Conservation (phyloP, 2,888 invertebrate species). For the Drosophila siamana region DNA sequence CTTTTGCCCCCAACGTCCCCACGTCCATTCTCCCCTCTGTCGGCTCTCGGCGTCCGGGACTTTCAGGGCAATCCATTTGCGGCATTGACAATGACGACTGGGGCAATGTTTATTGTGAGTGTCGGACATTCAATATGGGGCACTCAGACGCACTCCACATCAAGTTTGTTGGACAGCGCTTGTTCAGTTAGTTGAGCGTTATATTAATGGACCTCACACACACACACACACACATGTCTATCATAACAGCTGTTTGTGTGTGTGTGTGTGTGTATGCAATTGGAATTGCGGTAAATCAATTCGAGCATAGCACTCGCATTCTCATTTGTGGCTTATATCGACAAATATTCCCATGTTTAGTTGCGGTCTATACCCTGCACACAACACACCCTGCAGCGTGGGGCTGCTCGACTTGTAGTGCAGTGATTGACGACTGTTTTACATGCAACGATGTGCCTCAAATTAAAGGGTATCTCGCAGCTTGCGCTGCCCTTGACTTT, state of each 20-base stretch:
- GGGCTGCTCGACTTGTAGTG: no score
- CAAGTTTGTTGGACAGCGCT: constrained; percentile 38
- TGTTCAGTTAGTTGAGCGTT: constrained; percentile 51
- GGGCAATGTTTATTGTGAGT: constrained; percentile 38
- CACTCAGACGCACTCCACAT: constrained; percentile 13
- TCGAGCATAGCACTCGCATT: constrained; percentile 18
- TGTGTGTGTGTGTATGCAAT: constrained; percentile 39
- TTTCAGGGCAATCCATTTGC: constrained; percentile 45
- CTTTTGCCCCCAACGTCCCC: no score
- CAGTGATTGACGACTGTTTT: no score
- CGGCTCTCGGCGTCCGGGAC: no score
- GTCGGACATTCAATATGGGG: constrained; percentile 2
- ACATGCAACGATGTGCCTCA: neutral
- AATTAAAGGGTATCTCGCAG: no score
- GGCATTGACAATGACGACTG: constrained; percentile 50
- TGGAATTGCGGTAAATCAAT: constrained; percentile 54
- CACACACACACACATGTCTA: constrained; percentile 8
- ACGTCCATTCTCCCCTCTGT: no score
- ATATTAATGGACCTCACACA: constrained; percentile 59
- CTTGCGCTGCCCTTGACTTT: no score
- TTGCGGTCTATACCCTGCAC: neutral
- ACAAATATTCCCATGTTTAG: neutral
- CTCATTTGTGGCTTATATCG: constrained; percentile 13
- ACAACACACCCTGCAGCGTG: no score
- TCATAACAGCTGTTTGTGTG: constrained; percentile 16